Conservation (phyloP, 2,888 invertebrate species). For the Philonicus albiceps region DNA sequence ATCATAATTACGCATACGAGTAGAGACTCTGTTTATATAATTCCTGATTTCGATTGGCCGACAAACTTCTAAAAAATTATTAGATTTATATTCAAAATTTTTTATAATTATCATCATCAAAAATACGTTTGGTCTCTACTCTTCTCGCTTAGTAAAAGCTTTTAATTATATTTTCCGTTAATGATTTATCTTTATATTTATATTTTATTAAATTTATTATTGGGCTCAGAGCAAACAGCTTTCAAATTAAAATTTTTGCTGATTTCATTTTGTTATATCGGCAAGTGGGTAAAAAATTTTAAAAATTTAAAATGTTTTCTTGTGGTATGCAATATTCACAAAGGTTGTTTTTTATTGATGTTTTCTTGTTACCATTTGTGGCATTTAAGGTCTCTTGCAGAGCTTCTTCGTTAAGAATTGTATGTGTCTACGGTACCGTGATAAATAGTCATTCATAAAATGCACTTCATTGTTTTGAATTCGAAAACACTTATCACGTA, state of each 20-base stretch:
- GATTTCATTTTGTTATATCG: background rate
- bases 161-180: background rate
- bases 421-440: background rate
- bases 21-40: conserved; percentile 36
- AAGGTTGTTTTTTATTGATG: background rate
- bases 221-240: background rate
- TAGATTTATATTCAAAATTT: conserved; percentile 10
- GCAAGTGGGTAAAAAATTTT: background rate
- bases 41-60: conserved; percentile 41
- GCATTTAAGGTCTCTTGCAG: background rate
- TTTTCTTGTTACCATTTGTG: background rate
- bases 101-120: background rate
- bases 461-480: background rate
- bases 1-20: conserved; percentile 23
- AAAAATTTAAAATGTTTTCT: background rate
- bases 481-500: background rate
- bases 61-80: conserved; percentile 7
- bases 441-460: background rate
- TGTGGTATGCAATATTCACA: background rate
- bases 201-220: background rate
- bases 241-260: background rate
- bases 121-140: conserved; percentile 29
- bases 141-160: conserved; percentile 40
- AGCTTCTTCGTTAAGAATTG: background rate
- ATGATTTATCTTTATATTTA: background rate